Percentiles rank a stretch among this genome's conserved stretches.
Conservation (phyloP, 1,140 invertebrate genomes). For the Marisa cornuarietis region DNA sequence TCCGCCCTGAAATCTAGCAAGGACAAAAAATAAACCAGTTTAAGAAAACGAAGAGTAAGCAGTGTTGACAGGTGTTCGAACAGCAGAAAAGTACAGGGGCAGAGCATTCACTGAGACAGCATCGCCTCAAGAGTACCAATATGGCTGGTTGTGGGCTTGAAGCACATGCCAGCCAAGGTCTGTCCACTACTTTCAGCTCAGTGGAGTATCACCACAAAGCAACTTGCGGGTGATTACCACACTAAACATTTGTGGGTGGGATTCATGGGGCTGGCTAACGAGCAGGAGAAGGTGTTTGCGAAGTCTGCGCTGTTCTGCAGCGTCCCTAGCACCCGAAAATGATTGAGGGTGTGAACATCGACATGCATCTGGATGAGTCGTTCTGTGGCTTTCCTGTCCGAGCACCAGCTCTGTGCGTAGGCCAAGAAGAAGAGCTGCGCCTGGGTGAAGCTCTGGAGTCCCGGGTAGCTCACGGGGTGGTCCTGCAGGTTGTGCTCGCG, state of each 20-base stretch:
- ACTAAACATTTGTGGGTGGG: neutral
- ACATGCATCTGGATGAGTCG: neutral
- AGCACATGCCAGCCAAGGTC: too few relatives aligned
- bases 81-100: too few relatives aligned
- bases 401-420: neutral
- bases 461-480: neutral
- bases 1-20: too few relatives aligned
- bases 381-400: neutral
- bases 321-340: neutral
- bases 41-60: too few relatives aligned
- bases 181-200: too few relatives aligned
- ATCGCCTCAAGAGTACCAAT: too few relatives aligned
- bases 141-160: too few relatives aligned
- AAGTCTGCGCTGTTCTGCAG: neutral
- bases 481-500: neutral
- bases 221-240: neutral
- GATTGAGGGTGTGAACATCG: neutral
- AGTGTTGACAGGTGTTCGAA: too few relatives aligned
- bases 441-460: neutral
- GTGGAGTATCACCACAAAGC: too few relatives aligned
- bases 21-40: too few relatives aligned
- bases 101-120: too few relatives aligned
- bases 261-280: neutral
- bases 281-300: neutral
- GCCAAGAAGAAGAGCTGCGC: slow-evolving; percentile 1